A percentile compares a stretch with the other conserved stretches of the same genome.
Conservation (phyloP, 1,140 invertebrate species). For the Teleogryllus occipitalis region DNA sequence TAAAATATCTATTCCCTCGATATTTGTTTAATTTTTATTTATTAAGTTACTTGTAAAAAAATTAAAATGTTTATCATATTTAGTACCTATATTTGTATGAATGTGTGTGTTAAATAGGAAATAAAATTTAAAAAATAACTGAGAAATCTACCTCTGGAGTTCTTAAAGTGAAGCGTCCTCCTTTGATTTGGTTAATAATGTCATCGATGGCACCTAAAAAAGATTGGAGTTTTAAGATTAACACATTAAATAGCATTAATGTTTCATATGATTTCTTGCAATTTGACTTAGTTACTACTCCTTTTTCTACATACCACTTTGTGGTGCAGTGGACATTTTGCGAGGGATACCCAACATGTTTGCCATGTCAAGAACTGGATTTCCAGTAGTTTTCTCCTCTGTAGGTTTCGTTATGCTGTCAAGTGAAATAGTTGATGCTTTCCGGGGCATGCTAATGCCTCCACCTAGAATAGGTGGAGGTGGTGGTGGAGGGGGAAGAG, state of each 20-base stretch:
- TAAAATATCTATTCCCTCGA: too few species aligned
- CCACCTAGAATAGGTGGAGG: constrained; percentile 35
- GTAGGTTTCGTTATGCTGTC: not conserved
- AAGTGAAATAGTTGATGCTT: too few species aligned
- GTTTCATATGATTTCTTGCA: not conserved
- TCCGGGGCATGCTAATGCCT: not conserved
- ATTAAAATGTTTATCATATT: too few species aligned
- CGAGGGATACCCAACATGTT: constrained; percentile 45
- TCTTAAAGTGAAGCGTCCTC: constrained; percentile 60
- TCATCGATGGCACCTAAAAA: constrained; percentile 54
- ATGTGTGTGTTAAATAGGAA: too few species aligned
- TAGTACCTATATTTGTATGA: too few species aligned
- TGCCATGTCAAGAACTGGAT: constrained; percentile 47
- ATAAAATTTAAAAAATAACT: too few species aligned
- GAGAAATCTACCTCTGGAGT: constrained; percentile 45
- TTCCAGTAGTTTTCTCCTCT: constrained; percentile 26
- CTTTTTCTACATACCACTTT: not conserved
- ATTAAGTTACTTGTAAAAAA: too few species aligned
- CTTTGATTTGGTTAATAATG: constrained; percentile 66
- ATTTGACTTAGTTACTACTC: not conserved
- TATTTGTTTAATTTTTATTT: too few species aligned
- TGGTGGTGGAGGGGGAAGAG: constrained; percentile 37
- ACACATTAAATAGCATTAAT: constrained; percentile 11
- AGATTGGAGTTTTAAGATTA: constrained; percentile 19
- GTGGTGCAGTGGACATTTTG: constrained; percentile 27